Evolutionary conservation across 2,113 vertebrate species (phyloP).

Genomic region (Elephas maximus): DNA sequence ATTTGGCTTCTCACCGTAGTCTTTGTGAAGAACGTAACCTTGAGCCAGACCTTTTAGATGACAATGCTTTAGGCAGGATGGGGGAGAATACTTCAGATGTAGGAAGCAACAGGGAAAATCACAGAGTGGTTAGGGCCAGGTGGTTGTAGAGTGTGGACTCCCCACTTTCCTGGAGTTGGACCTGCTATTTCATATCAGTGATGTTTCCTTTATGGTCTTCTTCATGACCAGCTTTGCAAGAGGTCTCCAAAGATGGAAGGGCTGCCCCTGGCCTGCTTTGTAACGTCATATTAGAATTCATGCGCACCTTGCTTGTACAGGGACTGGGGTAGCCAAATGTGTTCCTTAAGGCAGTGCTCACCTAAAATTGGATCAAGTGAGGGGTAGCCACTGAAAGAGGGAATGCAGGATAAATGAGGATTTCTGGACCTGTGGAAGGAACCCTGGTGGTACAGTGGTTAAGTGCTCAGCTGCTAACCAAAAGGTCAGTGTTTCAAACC

Average conservation of each 20-base stretch:
- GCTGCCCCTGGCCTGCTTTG: neutral
- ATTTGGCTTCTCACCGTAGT: neutral
- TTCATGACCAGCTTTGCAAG: neutral
- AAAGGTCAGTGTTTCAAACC: neutral
- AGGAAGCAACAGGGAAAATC: neutral
- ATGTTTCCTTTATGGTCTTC: neutral
- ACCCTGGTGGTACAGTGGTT: neutral
- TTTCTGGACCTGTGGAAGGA: neutral
- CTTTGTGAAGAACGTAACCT: neutral
- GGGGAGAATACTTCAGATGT: neutral
- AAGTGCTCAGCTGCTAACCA: neutral
- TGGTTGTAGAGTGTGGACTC: neutral
- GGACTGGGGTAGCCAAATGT: neutral
- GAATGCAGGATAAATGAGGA: neutral
- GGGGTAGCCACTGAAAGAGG: neutral
- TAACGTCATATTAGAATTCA: neutral
- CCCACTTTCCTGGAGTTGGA: neutral
- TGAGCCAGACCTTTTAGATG: neutral
- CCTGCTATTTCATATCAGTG: neutral
- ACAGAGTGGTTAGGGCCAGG: neutral
- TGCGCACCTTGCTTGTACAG: neutral
- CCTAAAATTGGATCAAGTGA: neutral
- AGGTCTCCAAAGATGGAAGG: neutral
- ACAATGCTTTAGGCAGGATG: neutral
- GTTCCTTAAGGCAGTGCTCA: neutral